Evolutionary conservation across 2,113 vertebrate species (phyloP).

Genomic region (Telmatochromis sp.): DNA sequence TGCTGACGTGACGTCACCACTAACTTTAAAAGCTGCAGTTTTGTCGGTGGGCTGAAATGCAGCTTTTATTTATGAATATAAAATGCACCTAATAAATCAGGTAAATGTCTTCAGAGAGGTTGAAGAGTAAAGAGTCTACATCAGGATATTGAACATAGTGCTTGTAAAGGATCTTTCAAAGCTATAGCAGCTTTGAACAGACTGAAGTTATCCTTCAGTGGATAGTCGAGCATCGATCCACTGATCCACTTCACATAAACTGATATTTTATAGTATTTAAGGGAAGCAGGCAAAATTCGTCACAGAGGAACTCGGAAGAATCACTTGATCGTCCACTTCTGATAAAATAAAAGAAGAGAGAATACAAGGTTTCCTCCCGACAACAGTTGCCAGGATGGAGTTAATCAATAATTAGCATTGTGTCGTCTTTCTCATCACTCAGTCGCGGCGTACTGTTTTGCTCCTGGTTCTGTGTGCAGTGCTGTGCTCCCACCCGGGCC

Average conservation of each 20-base stretch:
- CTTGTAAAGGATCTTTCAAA: background rate
- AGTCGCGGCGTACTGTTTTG: background rate
- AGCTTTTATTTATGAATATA: background rate
- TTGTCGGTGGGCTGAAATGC: background rate
- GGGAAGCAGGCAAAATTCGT: background rate
- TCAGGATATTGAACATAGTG: background rate
- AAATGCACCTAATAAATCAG: background rate
- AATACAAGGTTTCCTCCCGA: background rate
- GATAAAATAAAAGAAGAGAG: background rate
- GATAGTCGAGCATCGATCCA: background rate
- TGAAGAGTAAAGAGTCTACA: background rate
- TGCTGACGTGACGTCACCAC: background rate
- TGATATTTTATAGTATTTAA: background rate
- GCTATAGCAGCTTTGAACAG: background rate
- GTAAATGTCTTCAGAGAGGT: background rate
- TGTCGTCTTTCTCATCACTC: background rate
- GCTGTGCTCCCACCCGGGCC: slow-evolving; percentile 42
- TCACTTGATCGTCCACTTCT: background rate
- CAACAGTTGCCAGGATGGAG: background rate
- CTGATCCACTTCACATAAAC: background rate
- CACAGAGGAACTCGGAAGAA: background rate
- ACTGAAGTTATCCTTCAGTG: background rate
- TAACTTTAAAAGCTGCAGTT: background rate
- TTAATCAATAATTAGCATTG: slow-evolving; percentile 34
- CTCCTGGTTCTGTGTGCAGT: slow-evolving; percentile 16